Conservation (phyloP, 2,797 vertebrate genomes). For the Antennarius maculatus region DNA sequence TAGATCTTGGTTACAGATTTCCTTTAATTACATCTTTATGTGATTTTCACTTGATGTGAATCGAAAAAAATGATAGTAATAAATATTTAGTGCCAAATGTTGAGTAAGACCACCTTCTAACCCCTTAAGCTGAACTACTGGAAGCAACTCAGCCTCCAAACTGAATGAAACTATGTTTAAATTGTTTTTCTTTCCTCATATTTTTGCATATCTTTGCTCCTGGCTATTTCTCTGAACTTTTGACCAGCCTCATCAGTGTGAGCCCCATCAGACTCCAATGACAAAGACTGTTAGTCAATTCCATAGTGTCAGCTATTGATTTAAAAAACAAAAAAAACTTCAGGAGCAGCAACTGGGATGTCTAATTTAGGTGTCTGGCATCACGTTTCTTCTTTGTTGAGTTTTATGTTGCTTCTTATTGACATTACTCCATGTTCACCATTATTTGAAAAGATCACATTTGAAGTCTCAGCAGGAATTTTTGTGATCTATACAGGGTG, state of each 20-base stretch:
- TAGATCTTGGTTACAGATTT: background rate
- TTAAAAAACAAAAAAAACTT: background rate
- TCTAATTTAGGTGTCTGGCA: slow-evolving; percentile 19
- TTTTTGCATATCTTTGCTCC: slow-evolving; percentile 11
- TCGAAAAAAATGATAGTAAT: background rate
- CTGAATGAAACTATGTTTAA: background rate
- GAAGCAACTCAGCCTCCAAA: background rate
- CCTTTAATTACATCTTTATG: background rate
- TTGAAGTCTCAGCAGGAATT: no score
- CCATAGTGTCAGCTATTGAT: slow-evolving; percentile 7
- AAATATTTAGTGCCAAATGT: background rate
- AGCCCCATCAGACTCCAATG: slow-evolving; percentile 5
- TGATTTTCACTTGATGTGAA: background rate
- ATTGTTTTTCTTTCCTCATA: background rate
- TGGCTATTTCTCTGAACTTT: slow-evolving; percentile 20
- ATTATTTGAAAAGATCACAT: no score
- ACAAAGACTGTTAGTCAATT: background rate
- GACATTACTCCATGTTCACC: no score
- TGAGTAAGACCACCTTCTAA: background rate
- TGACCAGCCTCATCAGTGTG: background rate
- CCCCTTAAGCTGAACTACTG: background rate
- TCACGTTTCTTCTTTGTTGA: background rate
- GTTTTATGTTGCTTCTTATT: background rate
- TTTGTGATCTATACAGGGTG: no score
- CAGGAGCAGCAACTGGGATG: background rate